These are phyloP conservation scores for Leptinotarsa lineolata DNA, from an alignment of 1,140 invertebrate genomes.

Conservation along the genomic window DNA sequence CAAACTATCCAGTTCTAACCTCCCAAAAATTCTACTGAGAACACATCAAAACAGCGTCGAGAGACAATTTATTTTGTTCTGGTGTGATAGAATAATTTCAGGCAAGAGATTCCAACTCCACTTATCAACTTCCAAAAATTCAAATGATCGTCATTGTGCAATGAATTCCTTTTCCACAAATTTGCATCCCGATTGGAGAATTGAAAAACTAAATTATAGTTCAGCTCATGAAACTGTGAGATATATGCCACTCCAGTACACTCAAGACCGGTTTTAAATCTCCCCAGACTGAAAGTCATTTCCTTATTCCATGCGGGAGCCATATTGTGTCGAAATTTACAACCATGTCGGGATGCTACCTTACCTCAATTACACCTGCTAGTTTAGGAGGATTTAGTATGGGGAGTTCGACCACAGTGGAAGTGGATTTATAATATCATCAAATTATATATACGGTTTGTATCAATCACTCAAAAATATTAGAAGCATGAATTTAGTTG, in stretches of 20 bases:
- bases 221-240: neutral
- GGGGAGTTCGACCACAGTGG: neutral
- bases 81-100: too few species aligned
- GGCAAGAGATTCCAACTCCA: too few species aligned
- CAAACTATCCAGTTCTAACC: too few species aligned
- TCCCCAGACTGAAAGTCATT: slow-evolving; percentile 8
- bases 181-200: neutral
- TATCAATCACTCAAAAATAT: too few species aligned
- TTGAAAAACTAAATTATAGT: neutral
- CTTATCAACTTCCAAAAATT: too few species aligned
- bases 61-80: too few species aligned
- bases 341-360: neutral
- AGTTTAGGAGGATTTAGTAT: neutral
- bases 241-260: neutral
- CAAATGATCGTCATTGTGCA: too few species aligned
- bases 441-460: neutral
- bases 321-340: neutral
- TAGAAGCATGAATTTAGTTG: too few species aligned
- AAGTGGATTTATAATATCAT: neutral
- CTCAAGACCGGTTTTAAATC: neutral
- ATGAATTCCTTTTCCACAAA: neutral
- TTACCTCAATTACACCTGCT: neutral
- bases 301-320: slow-evolving; percentile 2
- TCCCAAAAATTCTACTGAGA: too few species aligned
- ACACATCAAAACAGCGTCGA: too few species aligned